Percentiles rank a stretch among this genome's conserved stretches.
phyloP scores from a whole-genome alignment of 1,140 invertebrate species.

The Brachionus paranguensis region DNA sequence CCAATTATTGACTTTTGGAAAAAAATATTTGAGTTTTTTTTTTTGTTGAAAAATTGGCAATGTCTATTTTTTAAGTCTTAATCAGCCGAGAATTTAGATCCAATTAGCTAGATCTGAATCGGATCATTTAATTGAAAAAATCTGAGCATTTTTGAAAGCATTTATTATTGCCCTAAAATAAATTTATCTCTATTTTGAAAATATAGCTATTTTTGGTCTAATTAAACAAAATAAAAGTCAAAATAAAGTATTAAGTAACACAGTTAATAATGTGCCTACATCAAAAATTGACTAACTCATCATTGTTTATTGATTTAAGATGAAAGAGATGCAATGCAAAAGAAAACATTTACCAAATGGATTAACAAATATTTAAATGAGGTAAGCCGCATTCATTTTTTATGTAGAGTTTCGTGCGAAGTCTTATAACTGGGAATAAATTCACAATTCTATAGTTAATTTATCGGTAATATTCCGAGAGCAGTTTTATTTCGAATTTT shows the following conservation, averaged over 20 bases:
- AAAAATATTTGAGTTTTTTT: too few species aligned
- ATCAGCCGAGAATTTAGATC: not conserved
- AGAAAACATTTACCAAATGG: slow-evolving; percentile 99
- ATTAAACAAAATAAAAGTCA: not conserved
- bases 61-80: not conserved
- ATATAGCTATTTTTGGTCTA: not conserved
- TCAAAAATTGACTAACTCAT: not conserved
- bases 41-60: too few species aligned
- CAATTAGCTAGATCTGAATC: not conserved
- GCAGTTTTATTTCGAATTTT: not conserved
- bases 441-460: not conserved
- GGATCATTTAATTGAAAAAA: not conserved
- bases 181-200: not conserved
- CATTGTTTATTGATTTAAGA: slow-evolving; percentile 62
- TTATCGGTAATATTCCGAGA: not conserved
- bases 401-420: not conserved
- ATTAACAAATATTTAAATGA: slow-evolving; percentile 99
- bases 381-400: slow-evolving; percentile 62
- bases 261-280: not conserved
- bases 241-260: not conserved
- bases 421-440: not conserved
- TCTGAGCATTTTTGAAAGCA: not conserved
- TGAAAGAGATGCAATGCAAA: slow-evolving; percentile 97
- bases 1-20: too few species aligned
- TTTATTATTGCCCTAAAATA: not conserved